Evolutionary conservation across 2,888 invertebrate species (phyloP), one percentile per base, ranked within the genome.

Genomic region (Dolichopus griseipennis): DNA sequence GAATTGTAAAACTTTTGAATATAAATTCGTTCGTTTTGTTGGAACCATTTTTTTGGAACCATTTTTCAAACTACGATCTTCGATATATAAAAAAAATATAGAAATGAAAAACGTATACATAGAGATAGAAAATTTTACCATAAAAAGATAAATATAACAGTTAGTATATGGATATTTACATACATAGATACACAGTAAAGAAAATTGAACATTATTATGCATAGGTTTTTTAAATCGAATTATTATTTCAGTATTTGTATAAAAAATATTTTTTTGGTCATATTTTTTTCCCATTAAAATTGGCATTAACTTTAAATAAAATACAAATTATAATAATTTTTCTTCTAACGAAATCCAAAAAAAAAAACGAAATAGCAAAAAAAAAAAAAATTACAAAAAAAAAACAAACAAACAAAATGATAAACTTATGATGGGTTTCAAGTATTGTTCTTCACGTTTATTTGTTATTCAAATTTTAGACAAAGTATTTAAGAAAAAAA

Each of bases 161-260:
- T 52, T 18, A 18, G 18, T 18, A 52, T 18, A n/a, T 52, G 18
- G 18, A n/a, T 12, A 18, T 18, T 7, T 12, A 6, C 1, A 52
- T n/a, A 18, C 9, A 15, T 18, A 52, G 52, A 52, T 52, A n/a
- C 4, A 15, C 1, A 52, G 18, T 52, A 41, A 15, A 52, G 52
- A 52, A 52, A 52, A 52, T 52, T 37, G 52, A 52, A n/a, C 52
- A 18, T 52, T 52, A 52, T 52, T 52, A 52, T 52, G 52, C 52
- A 52, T 52, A 52, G 52, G 52, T 52, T 52, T 52, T 52, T 52
- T 52, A 52, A 52, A 52, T 52, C 52, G 52, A 52, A 52, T 52
- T 52, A 52, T 52, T 52, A 52, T 52, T 52, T 52, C 18, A 52
- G 18, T 52, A 18, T 52, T 52, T 52, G 52, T 52, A 52, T 18